Conservation (phyloP, 2,113 vertebrate genomes). For the Dasyornis broadbenti region DNA sequence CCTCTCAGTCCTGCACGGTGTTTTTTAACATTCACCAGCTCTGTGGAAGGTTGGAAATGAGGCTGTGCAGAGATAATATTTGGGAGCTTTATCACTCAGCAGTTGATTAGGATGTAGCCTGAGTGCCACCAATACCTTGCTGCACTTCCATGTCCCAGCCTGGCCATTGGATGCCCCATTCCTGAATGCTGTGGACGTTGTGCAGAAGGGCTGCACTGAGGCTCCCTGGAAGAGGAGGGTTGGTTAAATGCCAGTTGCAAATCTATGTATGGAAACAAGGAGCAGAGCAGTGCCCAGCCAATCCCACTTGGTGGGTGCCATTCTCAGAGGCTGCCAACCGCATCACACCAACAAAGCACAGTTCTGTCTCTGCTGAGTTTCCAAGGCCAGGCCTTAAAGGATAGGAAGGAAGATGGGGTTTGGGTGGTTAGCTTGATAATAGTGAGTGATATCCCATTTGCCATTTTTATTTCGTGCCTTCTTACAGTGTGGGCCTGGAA, state of each 20-base stretch:
- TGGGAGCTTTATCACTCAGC: neutral
- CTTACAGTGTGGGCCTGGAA: neutral
- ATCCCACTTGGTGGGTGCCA: neutral
- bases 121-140: neutral
- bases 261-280: neutral
- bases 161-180: neutral
- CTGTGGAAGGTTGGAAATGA: neutral
- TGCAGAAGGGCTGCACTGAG: neutral
- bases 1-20: slow-evolving; percentile 14
- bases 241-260: neutral
- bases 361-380: neutral
- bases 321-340: neutral
- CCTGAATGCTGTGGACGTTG: neutral
- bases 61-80: neutral
- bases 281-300: neutral
- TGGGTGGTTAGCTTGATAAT: neutral
- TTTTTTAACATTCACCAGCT: neutral
- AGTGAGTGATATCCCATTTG: neutral
- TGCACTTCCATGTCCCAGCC: neutral
- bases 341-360: neutral
- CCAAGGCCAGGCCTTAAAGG: neutral
- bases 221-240: neutral
- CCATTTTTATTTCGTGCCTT: neutral
- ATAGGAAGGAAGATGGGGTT: neutral
- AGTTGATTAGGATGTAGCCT: neutral